phyloP scores from a whole-genome alignment of 2,888 invertebrate species.

The Caenorhabditis virilis region DNA sequence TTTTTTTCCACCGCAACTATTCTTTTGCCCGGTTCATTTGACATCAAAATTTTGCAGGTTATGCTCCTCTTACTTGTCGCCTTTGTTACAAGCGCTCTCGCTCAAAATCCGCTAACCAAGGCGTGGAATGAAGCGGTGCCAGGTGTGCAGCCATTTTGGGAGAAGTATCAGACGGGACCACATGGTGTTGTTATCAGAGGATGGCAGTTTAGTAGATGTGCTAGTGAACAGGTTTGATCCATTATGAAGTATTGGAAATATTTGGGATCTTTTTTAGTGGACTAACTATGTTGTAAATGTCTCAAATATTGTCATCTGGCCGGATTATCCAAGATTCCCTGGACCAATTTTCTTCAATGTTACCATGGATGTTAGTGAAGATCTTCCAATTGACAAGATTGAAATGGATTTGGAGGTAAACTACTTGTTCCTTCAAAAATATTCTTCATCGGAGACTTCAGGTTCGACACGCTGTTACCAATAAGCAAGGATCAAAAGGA shows the following conservation, averaged over 20 bases:
- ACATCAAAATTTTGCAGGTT: too few relatives aligned
- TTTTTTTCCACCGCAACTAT: too few relatives aligned
- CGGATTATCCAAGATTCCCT: constrained; percentile 68
- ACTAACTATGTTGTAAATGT: constrained; percentile 68
- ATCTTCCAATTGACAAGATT: constrained; percentile 66
- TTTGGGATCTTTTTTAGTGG: constrained; percentile 65
- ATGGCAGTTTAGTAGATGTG: constrained; percentile 68
- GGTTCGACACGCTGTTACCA: constrained; percentile 67
- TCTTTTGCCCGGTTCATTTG: too few relatives aligned
- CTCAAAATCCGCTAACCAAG: constrained; percentile 54
- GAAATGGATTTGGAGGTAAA: constrained; percentile 68
- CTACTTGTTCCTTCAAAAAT: too few relatives aligned
- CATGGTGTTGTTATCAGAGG: constrained; percentile 67
- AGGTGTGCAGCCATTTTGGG: constrained; percentile 67
- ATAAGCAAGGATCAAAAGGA: constrained; percentile 64
- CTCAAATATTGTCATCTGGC: constrained; percentile 68
- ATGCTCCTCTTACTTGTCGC: constrained; percentile 29
- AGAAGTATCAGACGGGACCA: constrained; percentile 67
- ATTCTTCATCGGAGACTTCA: too few relatives aligned
- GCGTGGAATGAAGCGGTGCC: constrained; percentile 68
- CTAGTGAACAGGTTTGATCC: constrained; percentile 62
- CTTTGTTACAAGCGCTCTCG: constrained; percentile 9
- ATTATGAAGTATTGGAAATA: too few relatives aligned
- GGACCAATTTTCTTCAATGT: constrained; percentile 69
- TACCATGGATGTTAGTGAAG: constrained; percentile 66